A percentile compares a stretch with the other conserved stretches of the same genome.
These are phyloP conservation scores for Strigamia transsilvanica DNA, from an alignment of 2,888 invertebrate species.

Conservation along the genomic window DNA sequence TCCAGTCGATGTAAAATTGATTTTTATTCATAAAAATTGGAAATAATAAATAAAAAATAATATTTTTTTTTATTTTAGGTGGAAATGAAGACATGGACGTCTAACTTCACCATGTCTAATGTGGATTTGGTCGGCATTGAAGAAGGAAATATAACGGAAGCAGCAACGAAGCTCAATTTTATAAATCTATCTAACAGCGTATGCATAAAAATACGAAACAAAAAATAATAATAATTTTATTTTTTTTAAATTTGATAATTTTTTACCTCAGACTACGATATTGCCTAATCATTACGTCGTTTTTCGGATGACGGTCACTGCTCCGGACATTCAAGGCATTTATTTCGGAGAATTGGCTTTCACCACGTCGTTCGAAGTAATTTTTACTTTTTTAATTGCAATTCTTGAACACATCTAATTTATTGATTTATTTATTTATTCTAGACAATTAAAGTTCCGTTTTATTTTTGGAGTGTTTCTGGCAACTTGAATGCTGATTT, in stretches of 20 bases:
- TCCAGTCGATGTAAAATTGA: constrained; percentile 74
- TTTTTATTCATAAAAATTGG: neutral
- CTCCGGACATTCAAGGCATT: constrained; percentile 74
- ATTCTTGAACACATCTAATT: no score
- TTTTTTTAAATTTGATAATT: neutral
- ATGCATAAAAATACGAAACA: constrained; percentile 57
- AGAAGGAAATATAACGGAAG: constrained; percentile 65
- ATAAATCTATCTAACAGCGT: constrained; percentile 65
- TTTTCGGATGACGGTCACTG: constrained; percentile 75
- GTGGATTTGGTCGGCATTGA: constrained; percentile 70
- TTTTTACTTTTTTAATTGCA: neutral
- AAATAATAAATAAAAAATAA: neutral
- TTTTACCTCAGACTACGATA: constrained; percentile 53
- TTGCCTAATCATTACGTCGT: constrained; percentile 73
- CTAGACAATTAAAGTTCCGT: constrained; percentile 67
- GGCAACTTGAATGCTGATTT: constrained; percentile 76
- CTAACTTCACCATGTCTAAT: constrained; percentile 70
- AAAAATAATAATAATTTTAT: neutral
- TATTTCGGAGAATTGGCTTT: constrained; percentile 76
- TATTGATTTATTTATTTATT: constrained; percentile 56
- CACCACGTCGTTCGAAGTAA: constrained; percentile 70
- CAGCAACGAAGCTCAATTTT: constrained; percentile 62
- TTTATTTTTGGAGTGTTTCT: constrained; percentile 77
- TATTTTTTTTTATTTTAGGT: constrained; percentile 55
- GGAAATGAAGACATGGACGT: constrained; percentile 67